Percentiles rank a stretch among this genome's conserved stretches.
Conservation (phyloP, 1,140 invertebrate species). For the Leptinotarsa texana region DNA sequence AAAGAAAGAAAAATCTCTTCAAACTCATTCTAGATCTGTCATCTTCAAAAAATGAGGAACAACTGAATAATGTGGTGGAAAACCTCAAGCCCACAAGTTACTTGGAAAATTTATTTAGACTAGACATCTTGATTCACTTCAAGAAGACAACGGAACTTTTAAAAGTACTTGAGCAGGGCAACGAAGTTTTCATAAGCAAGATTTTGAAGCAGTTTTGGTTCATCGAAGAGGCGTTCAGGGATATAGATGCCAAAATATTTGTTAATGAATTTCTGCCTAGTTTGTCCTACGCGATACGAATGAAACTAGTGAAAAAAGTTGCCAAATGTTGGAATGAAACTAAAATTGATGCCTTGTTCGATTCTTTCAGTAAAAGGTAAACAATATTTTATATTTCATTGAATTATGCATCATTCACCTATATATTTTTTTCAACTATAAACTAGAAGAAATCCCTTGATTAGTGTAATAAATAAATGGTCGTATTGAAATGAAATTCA, state of each 20-base stretch:
- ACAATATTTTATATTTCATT: neutral
- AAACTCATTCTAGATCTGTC: conserved; percentile 19
- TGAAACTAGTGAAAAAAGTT: conserved; percentile 31
- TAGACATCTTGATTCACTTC: conserved; percentile 30
- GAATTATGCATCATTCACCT: neutral
- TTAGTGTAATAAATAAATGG: no score
- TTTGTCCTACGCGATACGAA: conserved; percentile 27
- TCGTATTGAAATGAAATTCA: no score
- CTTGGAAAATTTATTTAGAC: conserved; percentile 29
- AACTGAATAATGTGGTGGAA: conserved; percentile 19
- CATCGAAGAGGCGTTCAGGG: conserved; percentile 22
- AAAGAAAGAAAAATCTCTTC: conserved; percentile 29
- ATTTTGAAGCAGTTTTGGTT: conserved; percentile 34
- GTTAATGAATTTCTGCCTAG: conserved; percentile 30
- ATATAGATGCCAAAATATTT: conserved; percentile 17
- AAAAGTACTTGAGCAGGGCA: conserved; percentile 30
- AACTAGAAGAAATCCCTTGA: neutral
- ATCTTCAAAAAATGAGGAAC: neutral
- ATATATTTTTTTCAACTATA: neutral
- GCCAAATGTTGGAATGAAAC: neutral
- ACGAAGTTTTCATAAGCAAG: conserved; percentile 33
- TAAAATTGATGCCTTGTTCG: conserved; percentile 28
- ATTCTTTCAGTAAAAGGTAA: conserved; percentile 14
- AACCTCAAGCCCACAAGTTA: conserved; percentile 25
- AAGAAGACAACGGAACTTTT: conserved; percentile 14